Base-by-base conservation (phyloP, 2,888 invertebrate species). In the Plemyria rubiginata region DNA sequence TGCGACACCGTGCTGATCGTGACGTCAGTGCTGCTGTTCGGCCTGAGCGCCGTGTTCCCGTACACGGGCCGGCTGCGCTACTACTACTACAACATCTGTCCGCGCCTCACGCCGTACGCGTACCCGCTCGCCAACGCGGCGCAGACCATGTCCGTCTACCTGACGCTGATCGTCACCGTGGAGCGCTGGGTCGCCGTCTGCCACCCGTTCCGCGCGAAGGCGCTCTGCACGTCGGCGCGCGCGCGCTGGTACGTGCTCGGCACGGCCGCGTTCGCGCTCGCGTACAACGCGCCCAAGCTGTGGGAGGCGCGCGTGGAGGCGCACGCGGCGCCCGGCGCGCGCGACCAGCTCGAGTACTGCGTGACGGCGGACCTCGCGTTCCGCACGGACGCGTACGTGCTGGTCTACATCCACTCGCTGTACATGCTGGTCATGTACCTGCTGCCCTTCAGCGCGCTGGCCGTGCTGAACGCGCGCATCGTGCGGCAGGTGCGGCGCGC, bases 111-210 rank as follows among this genome's bases (percentile, higher is more conserved):
- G 62, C 96, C 96, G 12, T 94, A 95, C 71, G 94, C 97, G 32
- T 98, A 95, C 85, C 98, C 98, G 15, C 85, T 98, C 45, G 98
- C 97, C 7, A 95, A 97, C 84, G 96, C 96, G 22, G 96, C 97
- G 58, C 98, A 99, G 90, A 98, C 98, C 68, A 97, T 98, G 65
- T 98, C 98, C 55, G 98, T 98, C 60, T 99, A 99, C 93, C 94
- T 99, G 80, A 97, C 96, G 50, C 93, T 97, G 65, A 98, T 97
- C 68, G 97, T 98, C 60, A 98, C 98, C 0, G 93, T 98, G 77
- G 99, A 99, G 86, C 94, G 99, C 58, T 99, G 98, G 93, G 98
- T 99, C 67, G 98, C 98, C 4, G 97, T 98, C 38, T 97, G 97
- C 81, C 97, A 97, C 82, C 99, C 99, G 0, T 93, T 99, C 54